Base-by-base conservation (phyloP, 2,113 vertebrate species). In the Tenebrosternarchus preto region DNA sequence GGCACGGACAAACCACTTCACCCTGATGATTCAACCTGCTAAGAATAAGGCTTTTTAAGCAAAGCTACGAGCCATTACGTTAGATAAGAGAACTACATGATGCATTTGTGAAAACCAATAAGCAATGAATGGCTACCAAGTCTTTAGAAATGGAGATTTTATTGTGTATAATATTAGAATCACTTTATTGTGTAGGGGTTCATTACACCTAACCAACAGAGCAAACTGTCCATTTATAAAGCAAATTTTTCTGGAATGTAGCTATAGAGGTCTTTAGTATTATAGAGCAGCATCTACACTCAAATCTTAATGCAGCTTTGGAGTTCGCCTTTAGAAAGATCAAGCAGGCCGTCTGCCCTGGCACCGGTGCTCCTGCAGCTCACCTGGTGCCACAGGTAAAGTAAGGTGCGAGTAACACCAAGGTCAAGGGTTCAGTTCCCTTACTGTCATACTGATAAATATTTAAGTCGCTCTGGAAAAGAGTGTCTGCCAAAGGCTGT, bases 171-270 rank as follows among this genome's bases (percentile, higher is more conserved):
- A n/a, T n/a, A n/a, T n/a, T n/a, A n/a, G 53, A 20, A 25, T 36
- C 36, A 6, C 50, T 53, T 70, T 31, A 80, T 73, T 86, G 71
- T 17, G 43, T 64, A n/a, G 19, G 53, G 64, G 39, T 68, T 69
- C 60, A 73, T 86, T 79, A 78, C 33, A 77, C 71, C 66, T 33
- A 31, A 64, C 16, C 60, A 68, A 66, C 59, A 64, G 22, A 24
- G 68, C 66, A 75, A 82, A 80, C 63, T 50, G 55, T 33, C 61
- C 66, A 20, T 25, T 66, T 61, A 74, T 25, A 82, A 50, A 55
- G 61, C 66, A 69, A 59, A 77, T 9, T 72, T 27, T 39, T 73
- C 43, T 39, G 31, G 31, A 78, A 50, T 29, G 50, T 22, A 39
- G 33, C 64, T 33, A 1, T 39, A 4, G 63, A 33, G 2, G 29